Percentiles rank a stretch among this genome's conserved stretches.
phyloP scores from a whole-genome alignment of 2,113 vertebrate species.

The Jaculus jaculus region DNA sequence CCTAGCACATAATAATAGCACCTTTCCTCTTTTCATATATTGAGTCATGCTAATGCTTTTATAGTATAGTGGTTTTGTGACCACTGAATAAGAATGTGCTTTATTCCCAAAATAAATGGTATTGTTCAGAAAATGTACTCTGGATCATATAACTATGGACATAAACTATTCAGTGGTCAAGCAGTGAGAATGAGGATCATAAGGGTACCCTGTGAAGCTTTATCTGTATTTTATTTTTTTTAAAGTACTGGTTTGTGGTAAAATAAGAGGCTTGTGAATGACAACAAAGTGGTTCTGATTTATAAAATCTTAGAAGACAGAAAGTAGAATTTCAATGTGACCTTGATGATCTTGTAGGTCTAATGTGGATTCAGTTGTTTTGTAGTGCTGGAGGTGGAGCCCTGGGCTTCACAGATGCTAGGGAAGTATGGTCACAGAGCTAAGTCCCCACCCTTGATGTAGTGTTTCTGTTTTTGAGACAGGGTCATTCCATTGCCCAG shows the following conservation, averaged over 20 bases:
- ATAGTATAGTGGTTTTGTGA: constrained; percentile 27
- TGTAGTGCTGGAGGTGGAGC: background rate
- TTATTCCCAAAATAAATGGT: constrained; percentile 44
- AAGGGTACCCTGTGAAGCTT: background rate
- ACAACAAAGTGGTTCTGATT: constrained; percentile 33
- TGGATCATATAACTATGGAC: background rate
- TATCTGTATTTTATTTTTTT: constrained; percentile 9
- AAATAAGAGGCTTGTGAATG: constrained; percentile 30
- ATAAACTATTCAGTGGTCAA: background rate
- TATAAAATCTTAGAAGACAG: constrained; percentile 20
- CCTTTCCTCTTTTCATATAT: background rate
- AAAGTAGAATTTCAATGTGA: constrained; percentile 21
- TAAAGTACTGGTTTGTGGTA: background rate
- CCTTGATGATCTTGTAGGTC: constrained; percentile 1
- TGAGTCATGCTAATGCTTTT: background rate
- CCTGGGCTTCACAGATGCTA: background rate
- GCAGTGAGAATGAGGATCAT: background rate
- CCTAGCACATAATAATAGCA: background rate
- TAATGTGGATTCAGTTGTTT: constrained; percentile 13
- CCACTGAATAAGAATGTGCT: background rate
- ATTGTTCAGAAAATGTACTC: background rate
- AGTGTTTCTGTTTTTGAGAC: background rate
- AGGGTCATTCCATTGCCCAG: background rate
- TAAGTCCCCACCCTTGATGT: background rate
- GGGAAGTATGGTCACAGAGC: background rate